These are phyloP conservation scores for Echiichthys vipera DNA, from an alignment of 2,797 vertebrate genomes.

Conservation along the genomic window DNA sequence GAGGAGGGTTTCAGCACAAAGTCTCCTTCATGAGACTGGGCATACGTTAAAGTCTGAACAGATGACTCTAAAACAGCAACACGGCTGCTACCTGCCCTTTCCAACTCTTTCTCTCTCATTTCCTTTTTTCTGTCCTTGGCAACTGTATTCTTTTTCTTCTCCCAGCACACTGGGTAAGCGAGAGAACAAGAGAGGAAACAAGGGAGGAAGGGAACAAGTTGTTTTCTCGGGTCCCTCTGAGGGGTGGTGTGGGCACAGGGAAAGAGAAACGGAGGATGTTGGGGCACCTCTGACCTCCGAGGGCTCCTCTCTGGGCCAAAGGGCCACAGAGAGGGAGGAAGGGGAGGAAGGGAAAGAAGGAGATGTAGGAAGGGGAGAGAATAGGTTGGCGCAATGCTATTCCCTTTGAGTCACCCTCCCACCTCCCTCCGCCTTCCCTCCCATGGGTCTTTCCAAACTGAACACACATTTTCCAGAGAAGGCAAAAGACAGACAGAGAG, in stretches of 20 bases:
- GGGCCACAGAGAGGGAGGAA: slow-evolving; percentile 12
- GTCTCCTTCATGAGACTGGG: slow-evolving; percentile 2
- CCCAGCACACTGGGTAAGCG: slow-evolving; percentile 48
- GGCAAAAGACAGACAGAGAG: slow-evolving; percentile 31
- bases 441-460: slow-evolving; percentile 78
- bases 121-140: slow-evolving; percentile 37
- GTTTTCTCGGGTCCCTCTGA: slow-evolving; percentile 70
- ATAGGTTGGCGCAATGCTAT: slow-evolving; percentile 63
- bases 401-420: slow-evolving; percentile 55
- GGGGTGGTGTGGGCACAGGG: slow-evolving; percentile 13
- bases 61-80: not conserved
- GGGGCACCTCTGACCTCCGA: slow-evolving; percentile 60
- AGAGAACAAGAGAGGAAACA: slow-evolving; percentile 53
- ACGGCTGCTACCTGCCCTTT: slow-evolving; percentile 5
- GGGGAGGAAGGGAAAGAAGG: slow-evolving; percentile 7
- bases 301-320: slow-evolving; percentile 53
- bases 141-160: slow-evolving; percentile 61
- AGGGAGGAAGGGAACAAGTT: slow-evolving; percentile 63
- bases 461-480: slow-evolving; percentile 85
- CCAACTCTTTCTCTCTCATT: slow-evolving; percentile 18
- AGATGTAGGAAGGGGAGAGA: slow-evolving; percentile 26
- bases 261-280: slow-evolving; percentile 21
- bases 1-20: slow-evolving; percentile 12
- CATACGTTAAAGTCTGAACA: not conserved
- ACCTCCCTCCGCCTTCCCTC: slow-evolving; percentile 60